Evolutionary conservation across 1,140 invertebrate species (phyloP), one percentile per base, ranked within the genome.

Genomic region (Eriosoma lanigerum): DNA sequence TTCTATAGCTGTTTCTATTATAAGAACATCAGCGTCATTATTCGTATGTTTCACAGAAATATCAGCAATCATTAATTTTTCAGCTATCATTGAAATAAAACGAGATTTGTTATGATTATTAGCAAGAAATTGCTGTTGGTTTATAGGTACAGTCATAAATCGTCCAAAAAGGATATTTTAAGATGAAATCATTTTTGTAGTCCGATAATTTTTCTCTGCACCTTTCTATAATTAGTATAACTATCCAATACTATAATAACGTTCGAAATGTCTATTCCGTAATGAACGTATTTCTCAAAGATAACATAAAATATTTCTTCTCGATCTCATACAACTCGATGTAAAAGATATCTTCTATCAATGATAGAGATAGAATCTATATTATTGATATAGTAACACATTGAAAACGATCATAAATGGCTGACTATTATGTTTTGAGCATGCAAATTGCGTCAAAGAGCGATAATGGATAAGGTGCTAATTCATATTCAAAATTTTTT

Each of bases 401-500:
- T n/a, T 38, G 46, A 76, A 85, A 85, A 83, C 83, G 62, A 15
- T 83, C 82, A 76, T 85, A 86, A 32, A 86, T 82, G 81, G 83
- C 60, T 9, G 85, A 81, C 84, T 86, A 86, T 50, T 80, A 83
- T 13, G 83, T 84, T 86, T 87, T 86, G 82, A 84, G 82, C 86
- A 86, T 86, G 80, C 85, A 84, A 84, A 82, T 72, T 81, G 81
- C 84, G 84, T 85, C 83, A 84, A 86, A 87, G 83, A 87, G 70
- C 80, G 85, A 82, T 83, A 83, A 82, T 26, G 86, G 85, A 84
- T 83, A 86, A 66, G 85, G 85, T 50, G 83, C 84, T 68, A 86
- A 58, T 84, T 87, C 85, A 84, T 85, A n/a, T n/a, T n/a, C n/a
- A n/a, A n/a, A n/a, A n/a, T n/a, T n/a, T n/a, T n/a, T 86, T 81